Percentiles rank a stretch among this genome's conserved stretches.
phyloP scores from a whole-genome alignment of 1,140 invertebrate genomes.

The Eumeta japonica region DNA sequence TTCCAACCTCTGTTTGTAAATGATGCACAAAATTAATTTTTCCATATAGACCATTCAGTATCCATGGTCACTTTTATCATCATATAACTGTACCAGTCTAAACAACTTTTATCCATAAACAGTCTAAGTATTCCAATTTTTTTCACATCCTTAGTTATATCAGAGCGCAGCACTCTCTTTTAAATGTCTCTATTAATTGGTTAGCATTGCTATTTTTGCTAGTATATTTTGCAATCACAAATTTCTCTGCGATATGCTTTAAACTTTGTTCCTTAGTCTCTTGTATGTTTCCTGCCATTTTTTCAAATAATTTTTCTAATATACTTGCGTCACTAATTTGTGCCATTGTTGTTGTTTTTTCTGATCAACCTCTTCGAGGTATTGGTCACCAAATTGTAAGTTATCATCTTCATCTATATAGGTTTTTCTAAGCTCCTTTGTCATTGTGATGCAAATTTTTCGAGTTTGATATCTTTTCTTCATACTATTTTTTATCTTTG shows the following conservation, averaged over 20 bases:
- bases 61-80: slow-evolving; percentile 17
- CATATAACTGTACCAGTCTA: slow-evolving; percentile 27
- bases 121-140: slow-evolving; percentile 23
- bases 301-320: slow-evolving; percentile 16
- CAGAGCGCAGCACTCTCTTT: slow-evolving; percentile 26
- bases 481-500: too few species aligned
- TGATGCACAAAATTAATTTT: slow-evolving; percentile 18
- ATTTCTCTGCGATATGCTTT: slow-evolving; percentile 19
- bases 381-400: slow-evolving; percentile 16
- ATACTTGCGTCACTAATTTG: slow-evolving; percentile 3
- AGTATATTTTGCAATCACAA: slow-evolving; percentile 21
- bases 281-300: slow-evolving; percentile 14
- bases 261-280: too few species aligned
- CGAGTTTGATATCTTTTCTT: too few species aligned
- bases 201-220: too few species aligned
- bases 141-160: slow-evolving; percentile 15
- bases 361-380: too few species aligned
- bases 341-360: slow-evolving; percentile 12
- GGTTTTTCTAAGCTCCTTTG: too few species aligned
- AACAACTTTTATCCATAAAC: too few species aligned
- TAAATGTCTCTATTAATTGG: slow-evolving; percentile 19
- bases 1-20: slow-evolving; percentile 23
- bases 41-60: slow-evolving; percentile 19
- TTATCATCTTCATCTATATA: slow-evolving; percentile 19
- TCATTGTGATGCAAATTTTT: too few species aligned